Conservation (phyloP, 2,888 invertebrate species). For the Serripes groenlandicus region DNA sequence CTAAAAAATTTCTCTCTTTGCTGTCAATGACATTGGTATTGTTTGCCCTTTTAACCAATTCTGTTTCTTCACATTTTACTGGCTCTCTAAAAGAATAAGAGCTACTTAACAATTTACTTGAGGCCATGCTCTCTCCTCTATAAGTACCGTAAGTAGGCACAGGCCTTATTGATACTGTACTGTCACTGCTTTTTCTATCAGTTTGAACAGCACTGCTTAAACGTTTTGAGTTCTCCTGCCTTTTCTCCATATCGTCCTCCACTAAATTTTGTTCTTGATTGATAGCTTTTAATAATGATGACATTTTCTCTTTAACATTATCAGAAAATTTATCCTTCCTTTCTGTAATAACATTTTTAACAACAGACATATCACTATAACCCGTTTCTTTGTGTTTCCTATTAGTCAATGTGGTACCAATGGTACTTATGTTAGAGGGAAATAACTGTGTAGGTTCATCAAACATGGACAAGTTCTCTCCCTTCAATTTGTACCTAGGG, state of each 20-base stretch:
- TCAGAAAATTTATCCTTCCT: constrained; percentile 42
- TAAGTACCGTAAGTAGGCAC: constrained; percentile 10
- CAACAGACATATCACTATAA: constrained; percentile 34
- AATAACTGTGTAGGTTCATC: constrained; percentile 3
- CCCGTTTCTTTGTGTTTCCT: neutral
- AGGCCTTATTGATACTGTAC: constrained; percentile 5
- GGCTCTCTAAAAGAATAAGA: no score
- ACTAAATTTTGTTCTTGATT: constrained; percentile 51
- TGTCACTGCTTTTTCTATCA: neutral
- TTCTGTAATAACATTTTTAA: constrained; percentile 31
- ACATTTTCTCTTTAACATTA: constrained; percentile 61
- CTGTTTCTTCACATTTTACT: neutral
- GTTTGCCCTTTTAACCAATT: neutral
- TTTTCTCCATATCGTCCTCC: constrained; percentile 57
- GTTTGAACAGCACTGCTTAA: neutral
- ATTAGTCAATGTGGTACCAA: neutral
- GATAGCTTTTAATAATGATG: constrained; percentile 54
- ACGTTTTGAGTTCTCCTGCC: neutral
- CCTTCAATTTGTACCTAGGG: constrained; percentile 30
- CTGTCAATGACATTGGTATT: neutral
- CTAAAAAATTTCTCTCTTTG: no score
- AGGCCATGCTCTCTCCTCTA: neutral
- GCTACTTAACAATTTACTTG: no score
- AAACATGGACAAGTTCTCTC: constrained; percentile 4
- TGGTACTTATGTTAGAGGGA: neutral